Evolutionary conservation across 2,888 invertebrate genomes (phyloP).

Genomic region (Drosophila anomalata): DNA sequence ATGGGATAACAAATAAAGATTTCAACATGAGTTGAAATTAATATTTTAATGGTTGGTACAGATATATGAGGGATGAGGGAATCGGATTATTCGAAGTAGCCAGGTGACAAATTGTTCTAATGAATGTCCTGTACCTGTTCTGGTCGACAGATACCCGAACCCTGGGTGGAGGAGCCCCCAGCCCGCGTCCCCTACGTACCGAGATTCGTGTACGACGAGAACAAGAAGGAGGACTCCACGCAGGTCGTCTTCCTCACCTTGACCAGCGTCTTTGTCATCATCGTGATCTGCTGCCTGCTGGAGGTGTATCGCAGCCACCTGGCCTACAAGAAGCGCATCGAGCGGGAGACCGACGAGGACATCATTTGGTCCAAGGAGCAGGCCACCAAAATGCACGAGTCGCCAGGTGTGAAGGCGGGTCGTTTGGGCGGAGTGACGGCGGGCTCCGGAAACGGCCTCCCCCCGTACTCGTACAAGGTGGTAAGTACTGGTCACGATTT

Average conservation of each 20-base stretch:
- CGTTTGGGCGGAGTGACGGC: conserved; percentile 35
- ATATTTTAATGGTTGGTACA: too few species aligned
- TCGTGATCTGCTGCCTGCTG: conserved; percentile 88
- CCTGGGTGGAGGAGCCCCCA: conserved; percentile 93
- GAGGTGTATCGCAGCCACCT: conserved; percentile 92
- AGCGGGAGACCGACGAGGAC: conserved; percentile 90
- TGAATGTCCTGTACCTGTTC: conserved; percentile 59
- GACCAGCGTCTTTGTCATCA: conserved; percentile 89
- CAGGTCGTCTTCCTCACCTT: conserved; percentile 92
- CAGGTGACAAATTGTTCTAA: conserved; percentile 58
- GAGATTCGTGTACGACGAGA: conserved; percentile 88
- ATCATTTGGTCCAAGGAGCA: conserved; percentile 90
- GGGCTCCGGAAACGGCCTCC: conserved; percentile 46
- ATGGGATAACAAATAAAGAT: too few species aligned
- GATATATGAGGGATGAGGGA: background rate
- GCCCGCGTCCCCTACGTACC: conserved; percentile 90
- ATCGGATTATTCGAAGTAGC: conserved; percentile 22
- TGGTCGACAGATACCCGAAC: conserved; percentile 62
- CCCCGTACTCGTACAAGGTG: conserved; percentile 85
- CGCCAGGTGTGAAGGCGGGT: conserved; percentile 82
- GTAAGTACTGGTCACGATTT: conserved; percentile 80
- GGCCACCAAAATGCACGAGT: conserved; percentile 88
- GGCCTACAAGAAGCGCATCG: conserved; percentile 89
- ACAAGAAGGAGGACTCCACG: conserved; percentile 91
- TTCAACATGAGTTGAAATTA: too few species aligned